phyloP scores from a whole-genome alignment of 2,888 invertebrate species.

The Mactromeris polynyma region DNA sequence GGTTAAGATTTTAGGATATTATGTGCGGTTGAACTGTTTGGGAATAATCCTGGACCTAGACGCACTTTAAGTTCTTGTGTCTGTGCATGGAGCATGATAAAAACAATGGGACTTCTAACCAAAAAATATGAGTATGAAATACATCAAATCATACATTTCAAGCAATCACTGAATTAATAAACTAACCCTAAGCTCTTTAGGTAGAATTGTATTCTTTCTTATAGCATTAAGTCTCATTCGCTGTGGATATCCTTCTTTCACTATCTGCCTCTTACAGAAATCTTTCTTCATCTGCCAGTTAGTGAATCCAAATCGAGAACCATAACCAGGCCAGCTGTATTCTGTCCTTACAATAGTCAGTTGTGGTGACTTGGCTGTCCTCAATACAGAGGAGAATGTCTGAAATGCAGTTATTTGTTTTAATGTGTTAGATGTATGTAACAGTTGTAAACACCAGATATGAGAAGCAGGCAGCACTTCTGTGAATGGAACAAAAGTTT shows the following conservation, averaged over 20 bases:
- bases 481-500: not conserved
- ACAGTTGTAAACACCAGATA: too few species aligned
- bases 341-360: conserved; percentile 30
- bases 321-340: conserved; percentile 47
- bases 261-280: conserved; percentile 93
- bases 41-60: too few species aligned
- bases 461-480: not conserved
- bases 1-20: too few species aligned
- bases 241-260: conserved; percentile 92
- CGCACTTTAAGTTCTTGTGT: too few species aligned
- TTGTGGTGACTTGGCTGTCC: conserved; percentile 3
- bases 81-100: too few species aligned
- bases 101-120: too few species aligned
- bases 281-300: conserved; percentile 95
- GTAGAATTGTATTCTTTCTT: conserved; percentile 94
- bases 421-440: not conserved
- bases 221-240: conserved; percentile 94
- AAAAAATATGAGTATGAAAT: not conserved
- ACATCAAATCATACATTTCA: not conserved
- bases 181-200: conserved; percentile 90
- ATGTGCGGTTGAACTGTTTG: too few species aligned
- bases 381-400: not conserved
- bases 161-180: not conserved
- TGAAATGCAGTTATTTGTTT: not conserved
- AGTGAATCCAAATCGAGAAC: conserved; percentile 66